Conservation (phyloP, 2,888 invertebrate species). For the Pollenia angustigena region DNA sequence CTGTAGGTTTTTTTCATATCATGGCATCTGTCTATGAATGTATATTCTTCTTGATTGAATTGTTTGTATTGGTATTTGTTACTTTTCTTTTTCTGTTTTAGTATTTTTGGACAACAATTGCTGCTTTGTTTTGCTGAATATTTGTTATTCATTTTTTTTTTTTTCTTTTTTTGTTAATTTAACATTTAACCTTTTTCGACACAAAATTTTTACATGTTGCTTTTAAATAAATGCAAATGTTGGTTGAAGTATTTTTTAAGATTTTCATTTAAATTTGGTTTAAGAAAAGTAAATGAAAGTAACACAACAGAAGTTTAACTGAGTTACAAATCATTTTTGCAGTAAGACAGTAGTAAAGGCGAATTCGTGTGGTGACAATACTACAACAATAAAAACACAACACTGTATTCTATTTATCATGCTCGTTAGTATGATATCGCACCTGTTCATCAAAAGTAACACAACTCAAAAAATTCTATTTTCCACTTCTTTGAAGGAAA, state of each 20-base stretch:
- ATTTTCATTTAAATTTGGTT: not conserved
- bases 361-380: no score
- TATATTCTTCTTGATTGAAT: constrained; percentile 9
- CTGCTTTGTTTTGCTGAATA: constrained; percentile 35
- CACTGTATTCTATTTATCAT: no score
- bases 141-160: constrained; percentile 2
- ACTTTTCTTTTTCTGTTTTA: not conserved
- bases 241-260: not conserved
- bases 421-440: no score
- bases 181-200: constrained; percentile 63
- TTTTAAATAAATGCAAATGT: not conserved
- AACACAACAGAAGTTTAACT: not conserved
- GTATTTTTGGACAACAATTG: constrained; percentile 50
- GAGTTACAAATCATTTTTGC: no score
- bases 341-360: no score
- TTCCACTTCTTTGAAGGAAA: no score
- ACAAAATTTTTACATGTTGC: constrained; percentile 4
- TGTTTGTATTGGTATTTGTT: not conserved
- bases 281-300: not conserved
- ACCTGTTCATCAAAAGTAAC: no score
- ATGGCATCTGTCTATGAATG: constrained; percentile 25
- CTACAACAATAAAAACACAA: no score
- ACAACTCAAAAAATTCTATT: no score
- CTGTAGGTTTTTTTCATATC: constrained; percentile 4
- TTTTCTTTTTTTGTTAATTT: constrained; percentile 49